These are phyloP conservation scores for Ranitomeya imitator DNA, from an alignment of 2,113 vertebrate genomes.

Conservation along the genomic window DNA sequence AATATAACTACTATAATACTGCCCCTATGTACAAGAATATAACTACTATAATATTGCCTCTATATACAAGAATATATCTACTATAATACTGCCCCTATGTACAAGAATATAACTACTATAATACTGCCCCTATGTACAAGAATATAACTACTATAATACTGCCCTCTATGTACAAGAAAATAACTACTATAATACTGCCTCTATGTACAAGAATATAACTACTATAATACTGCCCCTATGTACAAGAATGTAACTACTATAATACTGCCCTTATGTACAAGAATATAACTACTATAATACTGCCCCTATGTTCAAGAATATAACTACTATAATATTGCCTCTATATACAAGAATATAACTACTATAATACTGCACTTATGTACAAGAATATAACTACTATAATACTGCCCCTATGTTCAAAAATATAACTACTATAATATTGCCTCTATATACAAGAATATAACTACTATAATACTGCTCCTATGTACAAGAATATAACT, in stretches of 20 bases:
- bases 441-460: no score
- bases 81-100: neutral
- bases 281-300: no score
- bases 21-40: neutral
- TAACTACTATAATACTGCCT: neutral
- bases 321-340: no score
- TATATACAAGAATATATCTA: neutral
- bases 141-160: conserved; percentile 16
- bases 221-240: no score
- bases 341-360: no score
- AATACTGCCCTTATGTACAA: no score
- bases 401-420: no score
- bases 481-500: conserved; percentile 1
- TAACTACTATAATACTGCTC: conserved; percentile 8
- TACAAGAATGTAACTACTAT: no score
- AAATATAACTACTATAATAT: no score
- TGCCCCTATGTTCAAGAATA: no score
- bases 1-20: conserved; percentile 2
- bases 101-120: neutral
- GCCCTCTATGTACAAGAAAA: neutral
- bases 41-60: neutral
- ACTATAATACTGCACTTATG: no score
- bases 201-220: neutral
- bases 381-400: no score
- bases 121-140: neutral